Evolutionary conservation across 2,797 vertebrate genomes (phyloP), one percentile per base, ranked within the genome.

Genomic region (Hemibagrus guttatus): DNA sequence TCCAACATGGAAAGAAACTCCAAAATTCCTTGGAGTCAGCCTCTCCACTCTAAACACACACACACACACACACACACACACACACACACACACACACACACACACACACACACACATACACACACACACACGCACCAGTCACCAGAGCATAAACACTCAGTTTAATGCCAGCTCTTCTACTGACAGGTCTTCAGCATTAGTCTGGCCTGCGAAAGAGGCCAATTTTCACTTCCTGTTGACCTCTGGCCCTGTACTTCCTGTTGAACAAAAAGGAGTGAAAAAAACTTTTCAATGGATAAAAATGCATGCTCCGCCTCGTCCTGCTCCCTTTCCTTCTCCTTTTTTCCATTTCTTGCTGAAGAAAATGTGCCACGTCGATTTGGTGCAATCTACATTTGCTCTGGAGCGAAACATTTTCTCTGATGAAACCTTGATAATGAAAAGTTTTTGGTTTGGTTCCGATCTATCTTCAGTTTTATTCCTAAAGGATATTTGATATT

Each of bases 311-410:
- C 90, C 88, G 26, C 89, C 89, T 88, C 89, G 79, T 69, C 83
- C 58, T 63, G 56, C 85, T 76, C 54, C 52, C 76, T 83, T 79
- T 83, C 84, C 59, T 61, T 90, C 59, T 87, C 75, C 35, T 74
- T 85, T 84, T 86, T 88, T 91, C 86, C 76, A 85, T 82, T 75
- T 87, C 92, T 87, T 86, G 80, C 83, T 84, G 68, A 91, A 93
- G 86, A 90, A 89, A 92, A 89, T 92, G 90, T 96, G 96, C 96
- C 96, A 97, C 96, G 95, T 97, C 95, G 95, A 95, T 89, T 87
- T 49, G 61, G 69, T 85, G 81, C 78, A 89, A 64, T 84, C 84
- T 49, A 84, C 39, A 63, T 58, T 83, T 85, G n/a, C 68, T 71
- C 31, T 74, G 19, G 81, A 72, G 58, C 31, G 11, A 74, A 72